Conservation (phyloP, 2,113 vertebrate species). For the Nettapus auritus region DNA sequence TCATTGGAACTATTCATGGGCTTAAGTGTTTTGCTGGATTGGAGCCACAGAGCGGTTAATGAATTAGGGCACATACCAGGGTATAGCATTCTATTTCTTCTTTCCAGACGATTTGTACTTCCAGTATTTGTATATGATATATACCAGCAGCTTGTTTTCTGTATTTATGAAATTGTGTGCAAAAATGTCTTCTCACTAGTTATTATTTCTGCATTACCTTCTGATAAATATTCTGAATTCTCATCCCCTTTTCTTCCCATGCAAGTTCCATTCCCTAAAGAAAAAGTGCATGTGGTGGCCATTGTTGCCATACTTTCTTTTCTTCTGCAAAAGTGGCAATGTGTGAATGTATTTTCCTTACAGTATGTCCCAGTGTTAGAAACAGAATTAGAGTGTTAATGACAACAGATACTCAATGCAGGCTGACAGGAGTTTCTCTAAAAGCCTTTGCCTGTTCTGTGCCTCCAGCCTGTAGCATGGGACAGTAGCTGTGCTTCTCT, state of each 20-base stretch:
- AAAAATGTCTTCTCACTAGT: not conserved
- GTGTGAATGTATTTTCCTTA: not conserved
- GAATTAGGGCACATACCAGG: constrained; percentile 60
- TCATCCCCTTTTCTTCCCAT: not conserved
- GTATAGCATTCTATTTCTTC: constrained; percentile 44
- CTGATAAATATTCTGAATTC: not conserved
- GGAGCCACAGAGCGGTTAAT: constrained; percentile 63
- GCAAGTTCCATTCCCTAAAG: not conserved
- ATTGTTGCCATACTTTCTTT: not conserved
- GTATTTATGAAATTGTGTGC: not conserved
- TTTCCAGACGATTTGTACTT: constrained; percentile 44
- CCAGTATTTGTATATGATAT: constrained; percentile 3
- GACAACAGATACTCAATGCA: not conserved
- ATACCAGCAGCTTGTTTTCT: not conserved
- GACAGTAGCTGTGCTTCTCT: not conserved
- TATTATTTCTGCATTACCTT: not conserved
- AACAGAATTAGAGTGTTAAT: not conserved
- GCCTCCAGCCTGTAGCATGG: not conserved
- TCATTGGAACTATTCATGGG: constrained; percentile 63
- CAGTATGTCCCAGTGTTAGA: not conserved
- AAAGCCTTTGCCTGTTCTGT: not conserved
- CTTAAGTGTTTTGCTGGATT: constrained; percentile 71
- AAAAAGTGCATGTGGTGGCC: not conserved
- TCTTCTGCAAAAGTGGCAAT: not conserved
- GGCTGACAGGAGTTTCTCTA: not conserved